Conservation (phyloP, 2,797 vertebrate genomes). For the Oryzias dopingdopingensis region DNA sequence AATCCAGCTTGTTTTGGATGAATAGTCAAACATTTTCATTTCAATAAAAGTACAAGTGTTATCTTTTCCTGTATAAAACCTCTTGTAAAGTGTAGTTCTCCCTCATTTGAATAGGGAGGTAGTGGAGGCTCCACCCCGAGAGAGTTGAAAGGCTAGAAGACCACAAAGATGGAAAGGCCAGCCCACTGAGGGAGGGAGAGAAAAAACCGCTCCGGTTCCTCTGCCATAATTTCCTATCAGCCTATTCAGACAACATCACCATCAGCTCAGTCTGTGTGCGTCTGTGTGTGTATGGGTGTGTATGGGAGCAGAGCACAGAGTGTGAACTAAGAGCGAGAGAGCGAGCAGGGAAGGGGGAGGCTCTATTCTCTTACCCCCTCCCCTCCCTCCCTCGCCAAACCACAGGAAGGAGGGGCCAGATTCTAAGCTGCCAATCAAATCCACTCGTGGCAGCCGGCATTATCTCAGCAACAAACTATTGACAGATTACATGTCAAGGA, state of each 20-base stretch:
- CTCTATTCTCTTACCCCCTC: constrained; percentile 77
- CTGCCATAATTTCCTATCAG: constrained; percentile 87
- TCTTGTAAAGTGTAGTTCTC: constrained; percentile 54
- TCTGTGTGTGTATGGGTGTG: constrained; percentile 53
- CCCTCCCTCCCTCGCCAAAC: constrained; percentile 57
- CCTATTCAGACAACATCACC: constrained; percentile 84
- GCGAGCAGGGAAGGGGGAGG: constrained; percentile 76
- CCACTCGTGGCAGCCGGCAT: constrained; percentile 87
- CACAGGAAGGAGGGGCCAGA: constrained; percentile 83
- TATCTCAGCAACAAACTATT: constrained; percentile 89
- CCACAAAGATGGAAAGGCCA: constrained; percentile 82
- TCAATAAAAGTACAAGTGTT: constrained; percentile 29
- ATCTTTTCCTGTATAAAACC: constrained; percentile 46
- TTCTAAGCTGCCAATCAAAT: constrained; percentile 87
- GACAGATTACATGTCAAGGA: constrained; percentile 89
- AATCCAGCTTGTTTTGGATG: constrained; percentile 23
- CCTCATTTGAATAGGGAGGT: constrained; percentile 80
- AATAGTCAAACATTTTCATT: constrained; percentile 26
- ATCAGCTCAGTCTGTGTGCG: constrained; percentile 78
- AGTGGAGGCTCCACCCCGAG: constrained; percentile 76
- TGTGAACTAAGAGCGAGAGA: constrained; percentile 46
- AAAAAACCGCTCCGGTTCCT: constrained; percentile 81
- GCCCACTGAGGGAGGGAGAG: constrained; percentile 82
- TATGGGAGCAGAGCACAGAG: constrained; percentile 68
- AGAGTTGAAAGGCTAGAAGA: constrained; percentile 84